Conservation (phyloP, 2,888 invertebrate species). For the Congeria kusceri region DNA sequence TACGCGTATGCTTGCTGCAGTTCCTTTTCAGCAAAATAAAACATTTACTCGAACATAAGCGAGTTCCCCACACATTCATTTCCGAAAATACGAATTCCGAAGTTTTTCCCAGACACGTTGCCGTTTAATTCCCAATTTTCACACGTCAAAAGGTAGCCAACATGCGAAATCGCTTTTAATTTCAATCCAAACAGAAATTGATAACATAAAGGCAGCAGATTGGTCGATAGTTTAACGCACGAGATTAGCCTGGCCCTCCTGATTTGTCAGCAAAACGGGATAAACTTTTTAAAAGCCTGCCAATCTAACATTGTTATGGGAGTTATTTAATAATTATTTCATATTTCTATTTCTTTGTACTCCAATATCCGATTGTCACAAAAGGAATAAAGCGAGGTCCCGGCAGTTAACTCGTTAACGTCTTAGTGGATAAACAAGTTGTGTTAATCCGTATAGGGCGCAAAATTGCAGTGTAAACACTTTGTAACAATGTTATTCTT, state of each 20-base stretch:
- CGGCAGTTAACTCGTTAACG: conserved; percentile 63
- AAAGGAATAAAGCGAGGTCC: conserved; percentile 30
- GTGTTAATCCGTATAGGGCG: conserved; percentile 47
- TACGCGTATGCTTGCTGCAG: no score
- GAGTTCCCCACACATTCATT: no score
- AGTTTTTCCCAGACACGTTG: no score
- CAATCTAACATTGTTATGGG: conserved; percentile 7
- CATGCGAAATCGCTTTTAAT: conserved; percentile 3
- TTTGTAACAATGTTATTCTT: no score
- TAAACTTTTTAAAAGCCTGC: conserved; percentile 5
- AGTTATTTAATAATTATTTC: conserved; percentile 10
- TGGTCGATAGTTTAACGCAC: conserved; percentile 3
- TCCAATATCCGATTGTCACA: conserved; percentile 46
- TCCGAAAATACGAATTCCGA: no score
- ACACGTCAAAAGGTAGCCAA: conserved; percentile 4
- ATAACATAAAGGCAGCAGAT: neutral
- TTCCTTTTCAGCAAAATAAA: no score
- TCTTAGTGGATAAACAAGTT: conserved; percentile 43
- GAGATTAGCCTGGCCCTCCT: conserved; percentile 22
- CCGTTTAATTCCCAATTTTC: no score
- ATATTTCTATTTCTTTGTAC: conserved; percentile 30
- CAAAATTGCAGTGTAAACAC: conserved; percentile 34
- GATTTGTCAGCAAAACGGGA: conserved; percentile 28
- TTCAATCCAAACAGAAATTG: no score
- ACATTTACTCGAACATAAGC: no score